Conservation (phyloP, 2,113 vertebrate species). For the Lagopus muta region DNA sequence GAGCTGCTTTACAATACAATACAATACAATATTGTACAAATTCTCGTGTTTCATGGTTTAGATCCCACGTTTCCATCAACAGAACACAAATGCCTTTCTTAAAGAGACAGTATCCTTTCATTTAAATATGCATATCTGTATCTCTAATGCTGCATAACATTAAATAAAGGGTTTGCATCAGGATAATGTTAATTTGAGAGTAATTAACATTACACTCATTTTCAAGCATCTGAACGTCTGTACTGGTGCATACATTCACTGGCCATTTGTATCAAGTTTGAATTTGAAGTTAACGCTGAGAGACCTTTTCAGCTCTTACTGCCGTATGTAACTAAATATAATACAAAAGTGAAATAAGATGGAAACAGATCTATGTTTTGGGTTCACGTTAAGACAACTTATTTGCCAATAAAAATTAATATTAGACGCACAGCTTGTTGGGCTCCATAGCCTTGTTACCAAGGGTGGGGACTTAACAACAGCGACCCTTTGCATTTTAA, state of each 20-base stretch:
- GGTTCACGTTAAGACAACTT: not conserved
- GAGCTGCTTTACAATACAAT: not conserved
- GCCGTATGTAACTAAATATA: not conserved
- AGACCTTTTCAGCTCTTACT: not conserved
- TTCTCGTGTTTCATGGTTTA: not conserved
- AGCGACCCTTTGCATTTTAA: not conserved
- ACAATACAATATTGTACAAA: not conserved
- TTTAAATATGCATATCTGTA: not conserved
- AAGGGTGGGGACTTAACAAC: not conserved
- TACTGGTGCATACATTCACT: not conserved
- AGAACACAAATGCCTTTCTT: conserved; percentile 56
- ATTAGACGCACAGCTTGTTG: not conserved
- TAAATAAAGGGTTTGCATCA: not conserved
- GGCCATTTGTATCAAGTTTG: not conserved
- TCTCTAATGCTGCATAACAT: not conserved
- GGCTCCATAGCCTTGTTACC: not conserved
- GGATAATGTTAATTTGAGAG: not conserved
- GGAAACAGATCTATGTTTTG: not conserved
- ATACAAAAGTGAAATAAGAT: not conserved
- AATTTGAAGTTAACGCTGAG: not conserved
- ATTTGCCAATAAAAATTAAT: not conserved
- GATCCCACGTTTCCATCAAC: conserved; percentile 43
- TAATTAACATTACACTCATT: conserved; percentile 1
- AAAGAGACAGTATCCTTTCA: conserved; percentile 76
- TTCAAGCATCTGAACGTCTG: not conserved